Percentiles rank a stretch among this genome's conserved stretches.
Conservation (phyloP, 2,797 vertebrate species). For the Sciaenops ocellatus region DNA sequence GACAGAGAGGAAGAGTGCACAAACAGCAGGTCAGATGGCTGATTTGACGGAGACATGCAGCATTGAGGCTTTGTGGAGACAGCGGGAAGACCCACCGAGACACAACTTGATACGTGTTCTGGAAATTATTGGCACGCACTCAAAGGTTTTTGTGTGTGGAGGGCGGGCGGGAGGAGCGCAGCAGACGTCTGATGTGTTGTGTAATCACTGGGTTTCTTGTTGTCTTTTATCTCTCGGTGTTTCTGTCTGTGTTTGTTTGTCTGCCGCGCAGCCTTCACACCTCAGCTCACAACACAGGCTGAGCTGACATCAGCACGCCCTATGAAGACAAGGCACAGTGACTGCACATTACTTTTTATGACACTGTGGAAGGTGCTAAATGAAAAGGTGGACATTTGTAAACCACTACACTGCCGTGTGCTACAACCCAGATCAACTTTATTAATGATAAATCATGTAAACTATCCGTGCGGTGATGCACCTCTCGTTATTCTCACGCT, state of each 20-base stretch:
- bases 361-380: not conserved
- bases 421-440: not conserved
- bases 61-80: conserved; percentile 52
- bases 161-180: conserved; percentile 6
- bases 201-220: conserved; percentile 61
- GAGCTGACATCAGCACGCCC: not conserved
- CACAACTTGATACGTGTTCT: conserved; percentile 69
- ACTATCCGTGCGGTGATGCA: not conserved
- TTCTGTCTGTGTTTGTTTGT: conserved; percentile 44
- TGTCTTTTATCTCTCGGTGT: conserved; percentile 61
- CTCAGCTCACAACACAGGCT: not conserved
- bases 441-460: not conserved
- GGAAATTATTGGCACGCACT: conserved; percentile 55
- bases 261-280: conserved; percentile 15
- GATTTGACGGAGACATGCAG: conserved; percentile 17
- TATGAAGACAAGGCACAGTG: not conserved
- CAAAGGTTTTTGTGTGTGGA: conserved; percentile 54
- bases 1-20: conserved; percentile 26
- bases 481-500: conserved; percentile 3
- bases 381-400: not conserved
- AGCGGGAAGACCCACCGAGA: conserved; percentile 55
- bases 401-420: not conserved
- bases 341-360: not conserved
- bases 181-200: conserved; percentile 63
- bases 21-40: conserved; percentile 4